phyloP scores from a whole-genome alignment of 2,888 invertebrate species.

The Resseliella maxima region DNA sequence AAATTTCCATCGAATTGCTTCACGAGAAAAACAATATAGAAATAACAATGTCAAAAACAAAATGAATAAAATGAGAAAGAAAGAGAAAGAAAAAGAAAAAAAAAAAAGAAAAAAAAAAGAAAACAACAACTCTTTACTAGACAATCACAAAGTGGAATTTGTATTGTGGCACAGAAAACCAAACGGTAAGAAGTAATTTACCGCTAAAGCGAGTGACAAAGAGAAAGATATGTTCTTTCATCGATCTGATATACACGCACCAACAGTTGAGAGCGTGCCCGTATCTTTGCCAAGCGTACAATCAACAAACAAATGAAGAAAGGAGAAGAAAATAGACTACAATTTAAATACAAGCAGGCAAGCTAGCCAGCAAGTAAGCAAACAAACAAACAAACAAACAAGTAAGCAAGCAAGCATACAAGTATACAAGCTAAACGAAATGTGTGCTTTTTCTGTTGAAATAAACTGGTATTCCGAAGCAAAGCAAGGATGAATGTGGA shows the following conservation, averaged over 20 bases:
- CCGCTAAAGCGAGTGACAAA: conserved; percentile 39
- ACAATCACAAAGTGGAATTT: conserved; percentile 38
- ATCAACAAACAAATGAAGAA: no score
- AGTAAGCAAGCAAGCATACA: no score
- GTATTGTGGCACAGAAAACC: conserved; percentile 34
- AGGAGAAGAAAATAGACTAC: no score
- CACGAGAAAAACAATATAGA: conserved; percentile 12
- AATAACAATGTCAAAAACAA: background rate
- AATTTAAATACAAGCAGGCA: no score
- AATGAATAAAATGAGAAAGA: background rate
- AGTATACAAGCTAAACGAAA: background rate
- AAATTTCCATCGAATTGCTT: conserved; percentile 33
- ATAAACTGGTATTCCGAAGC: conserved; percentile 29
- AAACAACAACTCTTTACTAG: conserved; percentile 1
- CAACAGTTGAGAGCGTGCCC: background rate
- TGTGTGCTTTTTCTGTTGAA: background rate
- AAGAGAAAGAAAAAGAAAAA: background rate
- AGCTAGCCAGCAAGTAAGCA: no score
- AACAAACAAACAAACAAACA: no score
- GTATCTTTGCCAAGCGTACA: background rate
- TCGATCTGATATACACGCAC: conserved; percentile 16
- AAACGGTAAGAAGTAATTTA: conserved; percentile 53
- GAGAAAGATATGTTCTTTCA: conserved; percentile 34
- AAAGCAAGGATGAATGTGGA: conserved; percentile 37
- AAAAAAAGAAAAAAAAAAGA: background rate